Percentiles rank a stretch among this genome's conserved stretches.
Conservation (phyloP, 2,113 vertebrate genomes). For the Leucopsar rothschildi region DNA sequence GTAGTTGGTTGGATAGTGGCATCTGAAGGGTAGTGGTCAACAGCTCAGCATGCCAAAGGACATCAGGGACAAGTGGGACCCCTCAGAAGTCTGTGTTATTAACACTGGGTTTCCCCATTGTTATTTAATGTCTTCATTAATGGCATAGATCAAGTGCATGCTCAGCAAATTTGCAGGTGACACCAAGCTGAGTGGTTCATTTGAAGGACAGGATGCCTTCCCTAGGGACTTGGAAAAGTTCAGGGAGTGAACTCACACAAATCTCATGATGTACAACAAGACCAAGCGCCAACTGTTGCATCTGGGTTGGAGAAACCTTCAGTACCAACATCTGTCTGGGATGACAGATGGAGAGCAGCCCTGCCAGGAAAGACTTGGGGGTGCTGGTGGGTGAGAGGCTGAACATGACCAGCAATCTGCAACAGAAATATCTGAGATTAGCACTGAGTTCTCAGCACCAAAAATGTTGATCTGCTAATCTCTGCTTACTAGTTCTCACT, state of each 20-base stretch:
- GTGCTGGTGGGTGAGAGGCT: not conserved
- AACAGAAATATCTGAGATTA: not conserved
- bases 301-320: rapidly evolving
- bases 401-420: not conserved
- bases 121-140: not conserved
- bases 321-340: not conserved
- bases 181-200: not conserved
- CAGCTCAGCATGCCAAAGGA: not conserved
- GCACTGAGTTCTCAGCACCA: not conserved
- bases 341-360: not conserved
- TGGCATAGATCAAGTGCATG: not conserved
- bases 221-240: not conserved
- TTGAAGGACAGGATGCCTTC: not conserved
- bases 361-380: too few relatives aligned
- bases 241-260: not conserved
- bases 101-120: too few relatives aligned
- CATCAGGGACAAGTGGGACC: not conserved
- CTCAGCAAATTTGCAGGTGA: not conserved
- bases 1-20: too few relatives aligned
- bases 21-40: not conserved
- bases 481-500: not conserved
- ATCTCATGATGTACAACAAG: not conserved
- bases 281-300: not conserved
- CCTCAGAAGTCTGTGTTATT: not conserved
- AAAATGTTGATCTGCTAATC: not conserved